Percentiles rank a stretch among this genome's conserved stretches.
Evolutionary conservation across 2,113 vertebrate species (phyloP).

Genomic region (Falco punctatus): DNA sequence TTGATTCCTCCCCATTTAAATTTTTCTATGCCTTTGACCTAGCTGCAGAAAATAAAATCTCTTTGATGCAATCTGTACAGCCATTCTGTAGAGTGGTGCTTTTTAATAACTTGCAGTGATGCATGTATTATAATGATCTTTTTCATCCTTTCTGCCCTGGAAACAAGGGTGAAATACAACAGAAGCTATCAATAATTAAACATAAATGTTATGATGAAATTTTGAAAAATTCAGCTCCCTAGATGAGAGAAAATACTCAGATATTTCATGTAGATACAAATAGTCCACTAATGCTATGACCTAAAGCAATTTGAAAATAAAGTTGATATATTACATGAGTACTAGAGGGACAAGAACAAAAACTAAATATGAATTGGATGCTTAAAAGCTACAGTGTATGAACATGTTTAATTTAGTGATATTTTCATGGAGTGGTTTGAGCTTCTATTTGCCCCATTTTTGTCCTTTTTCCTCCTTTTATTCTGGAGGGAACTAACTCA

Average conservation of each 20-base stretch:
- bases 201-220: background rate
- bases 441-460: background rate
- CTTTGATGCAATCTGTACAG: background rate
- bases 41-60: background rate
- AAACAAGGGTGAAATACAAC: background rate
- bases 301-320: background rate
- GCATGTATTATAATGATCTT: background rate
- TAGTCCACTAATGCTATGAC: background rate
- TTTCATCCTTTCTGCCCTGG: background rate
- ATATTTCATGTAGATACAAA: background rate
- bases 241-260: background rate
- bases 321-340: background rate
- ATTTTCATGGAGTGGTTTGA: background rate
- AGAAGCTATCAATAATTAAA: constrained; percentile 3
- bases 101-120: background rate
- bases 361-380: background rate
- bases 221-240: background rate
- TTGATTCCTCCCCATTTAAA: background rate
- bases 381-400: background rate
- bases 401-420: background rate
- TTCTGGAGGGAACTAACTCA: background rate
- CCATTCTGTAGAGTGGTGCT: background rate
- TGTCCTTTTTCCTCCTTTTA: background rate
- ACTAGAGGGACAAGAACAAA: background rate
- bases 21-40: background rate